Base-by-base conservation (phyloP, 2,797 vertebrate genomes). In the Sarcoramphus papa region DNA sequence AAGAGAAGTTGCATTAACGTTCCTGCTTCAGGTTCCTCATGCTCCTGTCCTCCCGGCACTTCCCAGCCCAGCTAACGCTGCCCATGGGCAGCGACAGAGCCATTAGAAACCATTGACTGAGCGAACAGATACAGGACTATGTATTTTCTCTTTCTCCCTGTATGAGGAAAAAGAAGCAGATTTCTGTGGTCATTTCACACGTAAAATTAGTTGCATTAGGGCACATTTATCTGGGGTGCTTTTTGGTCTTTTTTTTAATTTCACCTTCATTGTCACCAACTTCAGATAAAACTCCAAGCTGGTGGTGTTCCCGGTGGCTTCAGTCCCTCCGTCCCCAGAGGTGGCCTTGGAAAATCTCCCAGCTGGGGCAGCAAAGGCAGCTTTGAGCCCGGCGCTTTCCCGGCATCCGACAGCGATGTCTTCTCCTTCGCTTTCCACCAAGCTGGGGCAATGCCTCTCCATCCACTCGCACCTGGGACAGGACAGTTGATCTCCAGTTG, bases 321-420 rank as follows among this genome's bases (percentile, higher is more conserved):
- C 20, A 17, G 45, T 84, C 22, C 30, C 35, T 24, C 14, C 6
- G 13, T 65, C 59, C 64, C 68, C 1, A 1, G 53, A 69, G 11
- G 8, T 41, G 43, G 33, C 77, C 37, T 43, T 72, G 77, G 78
- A 75, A 89, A 72, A 81, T 12, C 35, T 86, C 11, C 41, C 0
- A 2, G 7, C 19, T 5, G 15, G 54, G 17, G 35, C 69, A 80
- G 24, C 1, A 1, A 85, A 57, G 10, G 41, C 88, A 90, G 11
- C 48, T 87, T 64, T 70, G 53, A 84, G 43, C 17, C 72, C 0
- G 0, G 78, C 3, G 1, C n/a, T 80, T 62, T 50, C 19, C 75
- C 4, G 4, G 17, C 33, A n/a, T 28, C 27, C 7, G 7, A 20
- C 2, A 3, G 40, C 4, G 5, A 1, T 19, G 18, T 41, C 72